phyloP scores from a whole-genome alignment of 1,140 invertebrate species.

The Kradibia gibbosae region DNA sequence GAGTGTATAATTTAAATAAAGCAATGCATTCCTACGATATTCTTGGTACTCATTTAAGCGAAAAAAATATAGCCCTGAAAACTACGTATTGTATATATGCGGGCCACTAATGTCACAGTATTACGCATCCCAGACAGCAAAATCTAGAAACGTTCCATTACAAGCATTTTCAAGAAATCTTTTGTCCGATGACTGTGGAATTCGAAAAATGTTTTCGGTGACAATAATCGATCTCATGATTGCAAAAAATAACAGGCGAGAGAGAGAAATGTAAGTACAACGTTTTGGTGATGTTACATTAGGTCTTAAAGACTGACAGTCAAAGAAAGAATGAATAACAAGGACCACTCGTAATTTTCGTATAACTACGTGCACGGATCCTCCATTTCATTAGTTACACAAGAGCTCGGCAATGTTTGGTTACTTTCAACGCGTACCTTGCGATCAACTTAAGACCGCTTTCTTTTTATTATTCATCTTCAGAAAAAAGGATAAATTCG shows the following conservation, averaged over 20 bases:
- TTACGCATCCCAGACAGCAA: neutral
- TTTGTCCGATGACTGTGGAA: neutral
- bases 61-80: neutral
- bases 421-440: neutral
- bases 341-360: neutral
- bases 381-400: neutral
- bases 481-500: neutral
- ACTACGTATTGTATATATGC: neutral
- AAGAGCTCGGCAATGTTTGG: neutral
- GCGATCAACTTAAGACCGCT: neutral
- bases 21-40: neutral
- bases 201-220: neutral
- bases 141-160: neutral
- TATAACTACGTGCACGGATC: neutral
- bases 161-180: neutral
- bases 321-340: neutral
- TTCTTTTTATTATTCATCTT: neutral
- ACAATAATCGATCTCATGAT: neutral
- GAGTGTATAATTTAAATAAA: neutral
- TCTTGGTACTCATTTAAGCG: neutral
- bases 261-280: neutral
- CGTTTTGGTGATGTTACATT: neutral
- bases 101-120: neutral
- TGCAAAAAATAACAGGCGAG: neutral
- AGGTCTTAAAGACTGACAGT: neutral